These are phyloP conservation scores for Sternarchorhynchus goeldii DNA, from an alignment of 2,797 vertebrate genomes.

Conservation along the genomic window DNA sequence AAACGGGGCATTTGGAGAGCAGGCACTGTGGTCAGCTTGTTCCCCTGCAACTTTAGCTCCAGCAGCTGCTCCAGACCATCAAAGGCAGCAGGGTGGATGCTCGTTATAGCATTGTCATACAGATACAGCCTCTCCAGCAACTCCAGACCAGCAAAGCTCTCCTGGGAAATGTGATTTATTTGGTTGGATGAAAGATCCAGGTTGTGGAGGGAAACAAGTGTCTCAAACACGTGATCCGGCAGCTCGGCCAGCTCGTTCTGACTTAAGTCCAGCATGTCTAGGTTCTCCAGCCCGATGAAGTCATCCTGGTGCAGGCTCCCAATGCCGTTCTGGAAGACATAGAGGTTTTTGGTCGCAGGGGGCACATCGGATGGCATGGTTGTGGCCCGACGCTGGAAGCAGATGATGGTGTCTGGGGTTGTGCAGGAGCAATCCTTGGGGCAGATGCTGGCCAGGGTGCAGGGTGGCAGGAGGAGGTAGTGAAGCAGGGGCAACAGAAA, in stretches of 20 bases:
- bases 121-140: constrained; percentile 92
- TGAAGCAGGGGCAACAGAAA: constrained; percentile 69
- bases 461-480: constrained; percentile 61
- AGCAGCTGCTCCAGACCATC: constrained; percentile 83
- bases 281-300: constrained; percentile 76
- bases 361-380: constrained; percentile 79
- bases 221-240: constrained; percentile 83
- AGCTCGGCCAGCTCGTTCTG: constrained; percentile 88
- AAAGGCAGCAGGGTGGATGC: constrained; percentile 86
- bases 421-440: constrained; percentile 83
- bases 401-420: constrained; percentile 81
- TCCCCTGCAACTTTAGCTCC: constrained; percentile 92
- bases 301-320: constrained; percentile 77
- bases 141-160: constrained; percentile 87
- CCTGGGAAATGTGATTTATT: constrained; percentile 84
- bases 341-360: constrained; percentile 75
- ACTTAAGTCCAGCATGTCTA: constrained; percentile 89
- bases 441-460: constrained; percentile 70
- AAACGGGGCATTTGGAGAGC: constrained; percentile 81
- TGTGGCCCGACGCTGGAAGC: constrained; percentile 76
- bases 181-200: constrained; percentile 90
- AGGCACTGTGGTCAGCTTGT: constrained; percentile 81
- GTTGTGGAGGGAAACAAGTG: constrained; percentile 84
- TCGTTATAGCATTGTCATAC: constrained; percentile 84
- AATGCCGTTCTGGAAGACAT: constrained; percentile 89